Evolutionary conservation across 2,113 vertebrate species (phyloP).

Genomic region (Caracal caracal): DNA sequence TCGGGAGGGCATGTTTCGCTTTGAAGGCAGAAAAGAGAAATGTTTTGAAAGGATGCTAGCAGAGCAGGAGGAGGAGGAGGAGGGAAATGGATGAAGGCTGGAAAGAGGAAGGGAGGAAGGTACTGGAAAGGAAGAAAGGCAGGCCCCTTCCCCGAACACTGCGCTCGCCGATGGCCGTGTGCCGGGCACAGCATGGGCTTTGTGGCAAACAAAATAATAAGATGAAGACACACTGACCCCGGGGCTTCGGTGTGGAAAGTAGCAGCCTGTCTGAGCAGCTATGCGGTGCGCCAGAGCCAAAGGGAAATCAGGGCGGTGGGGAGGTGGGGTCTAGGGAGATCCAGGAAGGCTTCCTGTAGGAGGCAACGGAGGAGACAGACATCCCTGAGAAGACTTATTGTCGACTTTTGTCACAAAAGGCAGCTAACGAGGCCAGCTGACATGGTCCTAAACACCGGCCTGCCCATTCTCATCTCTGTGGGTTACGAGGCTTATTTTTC

Average conservation of each 20-base stretch:
- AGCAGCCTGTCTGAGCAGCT: neutral
- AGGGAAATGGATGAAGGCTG: neutral
- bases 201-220: neutral
- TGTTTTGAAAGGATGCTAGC: neutral
- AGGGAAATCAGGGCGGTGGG: neutral
- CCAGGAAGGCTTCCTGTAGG: neutral
- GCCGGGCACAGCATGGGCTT: neutral
- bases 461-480: neutral
- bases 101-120: neutral
- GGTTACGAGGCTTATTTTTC: neutral
- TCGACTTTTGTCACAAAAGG: neutral
- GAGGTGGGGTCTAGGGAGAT: neutral
- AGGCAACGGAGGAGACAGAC: neutral
- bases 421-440: neutral
- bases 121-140: neutral
- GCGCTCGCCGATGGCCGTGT: rapidly evolving
- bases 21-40: neutral
- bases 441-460: too few species aligned
- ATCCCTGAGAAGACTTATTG: neutral
- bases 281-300: neutral
- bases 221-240: rapidly evolving
- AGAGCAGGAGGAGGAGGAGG: neutral
- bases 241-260: neutral
- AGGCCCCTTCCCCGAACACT: too few species aligned
- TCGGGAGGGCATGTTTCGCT: neutral